Percentiles rank a stretch among this genome's conserved stretches.
Evolutionary conservation across 2,113 vertebrate species (phyloP).

Genomic region (Macquaria ambigua): DNA sequence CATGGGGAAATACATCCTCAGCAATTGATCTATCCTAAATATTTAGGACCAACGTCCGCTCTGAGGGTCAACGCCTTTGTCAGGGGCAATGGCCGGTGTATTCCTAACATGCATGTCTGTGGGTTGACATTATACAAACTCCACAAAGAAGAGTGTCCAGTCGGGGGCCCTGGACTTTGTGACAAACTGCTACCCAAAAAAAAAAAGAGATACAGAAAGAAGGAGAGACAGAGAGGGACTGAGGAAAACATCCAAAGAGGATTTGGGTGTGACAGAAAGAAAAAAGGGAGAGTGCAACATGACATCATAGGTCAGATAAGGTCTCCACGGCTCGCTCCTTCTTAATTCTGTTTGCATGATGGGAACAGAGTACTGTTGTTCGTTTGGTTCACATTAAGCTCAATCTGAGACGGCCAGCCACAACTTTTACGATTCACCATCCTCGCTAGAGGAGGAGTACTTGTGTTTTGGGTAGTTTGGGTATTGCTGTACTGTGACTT

Average conservation of each 20-base stretch:
- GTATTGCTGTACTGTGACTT: too few relatives aligned
- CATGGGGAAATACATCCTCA: neutral
- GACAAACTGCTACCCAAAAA: neutral
- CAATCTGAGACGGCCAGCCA: neutral
- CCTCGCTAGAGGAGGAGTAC: neutral
- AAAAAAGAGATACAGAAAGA: neutral
- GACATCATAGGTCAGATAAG: constrained; percentile 46
- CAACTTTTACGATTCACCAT: neutral
- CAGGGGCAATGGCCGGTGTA: neutral
- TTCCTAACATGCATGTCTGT: neutral
- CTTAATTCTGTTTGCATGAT: constrained; percentile 50
- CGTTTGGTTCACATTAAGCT: constrained; percentile 35
- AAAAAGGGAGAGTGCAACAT: constrained; percentile 15
- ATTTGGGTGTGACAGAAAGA: constrained; percentile 18
- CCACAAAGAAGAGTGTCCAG: neutral
- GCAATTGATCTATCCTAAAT: neutral
- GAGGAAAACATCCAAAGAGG: neutral
- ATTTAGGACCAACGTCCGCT: neutral
- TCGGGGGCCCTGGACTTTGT: neutral
- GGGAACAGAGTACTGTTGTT: constrained; percentile 5
- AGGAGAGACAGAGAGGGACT: neutral
- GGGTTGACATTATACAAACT: neutral
- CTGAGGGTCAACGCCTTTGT: neutral
- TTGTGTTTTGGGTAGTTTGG: too few relatives aligned
- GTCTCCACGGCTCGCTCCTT: constrained; percentile 18